Base-by-base conservation (phyloP, 1,140 invertebrate species). In the Caenorhabditis briggsae region DNA sequence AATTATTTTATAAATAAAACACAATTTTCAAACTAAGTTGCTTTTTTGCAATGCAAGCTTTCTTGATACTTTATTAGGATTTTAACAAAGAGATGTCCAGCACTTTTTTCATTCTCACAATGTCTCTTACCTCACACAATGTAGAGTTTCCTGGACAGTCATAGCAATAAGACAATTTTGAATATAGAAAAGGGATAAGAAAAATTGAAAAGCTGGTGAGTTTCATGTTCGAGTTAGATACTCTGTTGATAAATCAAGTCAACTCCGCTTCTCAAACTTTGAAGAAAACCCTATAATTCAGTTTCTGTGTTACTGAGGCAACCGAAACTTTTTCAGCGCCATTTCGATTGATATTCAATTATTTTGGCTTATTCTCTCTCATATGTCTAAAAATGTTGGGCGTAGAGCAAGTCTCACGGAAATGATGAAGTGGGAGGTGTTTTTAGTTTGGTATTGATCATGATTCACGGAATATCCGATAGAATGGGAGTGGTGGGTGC, bases 221-320 rank as follows among this genome's bases (percentile, higher is more conserved):
- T 0, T n/a, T 8, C 43, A 50, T 78, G 33, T 78, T 48, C 43
- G 23, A 18, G 11, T 16, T 53, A 8, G 12, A 53, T 2, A 53
- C 50, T 53, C 33, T 33, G 33, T 53, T 11, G 12, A 16, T 14
- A 53, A 14, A 9, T 53, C 50, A 78, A 25, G 8, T 1, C 16
- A 50, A 50, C 9, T 3, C 18, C 11, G 20, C n/a, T n/a, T n/a
- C 20, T 43, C 46, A 20, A 78, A 78, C n/a, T 23, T 78, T 14
- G 5, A 23, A 43, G 23, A 23, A 11, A 53, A 50, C 50, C 20
- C 50, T 78, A 78, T 78, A 78, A 78, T 78, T 78, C 23, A 78
- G 6, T 78, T 78, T 78, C 70, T 20, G 20, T 23, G 70, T 78
- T 78, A 78, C 70, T 78, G 46, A 23, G 70, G 70, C 70, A 78